Percentiles rank a stretch among this genome's conserved stretches.
phyloP scores from a whole-genome alignment of 2,113 vertebrate species.

The Oncorhynchus gorbuscha region DNA sequence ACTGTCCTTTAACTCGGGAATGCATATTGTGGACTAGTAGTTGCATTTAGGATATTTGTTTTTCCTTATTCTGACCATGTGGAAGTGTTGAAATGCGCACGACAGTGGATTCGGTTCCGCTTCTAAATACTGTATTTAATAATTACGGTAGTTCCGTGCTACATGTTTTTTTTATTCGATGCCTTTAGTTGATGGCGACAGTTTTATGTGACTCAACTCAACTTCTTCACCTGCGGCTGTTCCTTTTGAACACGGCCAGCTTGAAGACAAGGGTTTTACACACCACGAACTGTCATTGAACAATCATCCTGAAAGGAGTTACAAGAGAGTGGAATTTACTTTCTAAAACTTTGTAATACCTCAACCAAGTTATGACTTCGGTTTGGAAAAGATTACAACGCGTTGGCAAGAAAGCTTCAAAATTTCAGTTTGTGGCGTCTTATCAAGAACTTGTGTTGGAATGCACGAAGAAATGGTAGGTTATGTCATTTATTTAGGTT shows the following conservation, averaged over 20 bases:
- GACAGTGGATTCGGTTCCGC: slow-evolving; percentile 42
- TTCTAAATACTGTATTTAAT: slow-evolving; percentile 15
- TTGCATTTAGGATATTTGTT: not conserved
- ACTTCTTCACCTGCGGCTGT: not conserved
- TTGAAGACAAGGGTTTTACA: not conserved
- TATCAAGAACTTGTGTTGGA: slow-evolving; percentile 88
- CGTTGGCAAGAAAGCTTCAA: slow-evolving; percentile 86
- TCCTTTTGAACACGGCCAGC: not conserved
- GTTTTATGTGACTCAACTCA: slow-evolving; percentile 24
- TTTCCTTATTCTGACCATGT: not conserved
- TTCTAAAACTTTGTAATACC: not conserved
- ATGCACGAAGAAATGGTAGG: slow-evolving; percentile 89
- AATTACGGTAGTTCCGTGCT: not conserved
- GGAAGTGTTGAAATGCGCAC: not conserved
- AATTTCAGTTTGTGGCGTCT: slow-evolving; percentile 88
- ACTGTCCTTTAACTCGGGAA: not conserved
- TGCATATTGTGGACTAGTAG: not conserved
- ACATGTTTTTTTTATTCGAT: not conserved
- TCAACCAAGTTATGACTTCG: slow-evolving; percentile 77
- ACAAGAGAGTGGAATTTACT: slow-evolving; percentile 20
- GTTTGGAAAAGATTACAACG: slow-evolving; percentile 90
- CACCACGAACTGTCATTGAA: not conserved
- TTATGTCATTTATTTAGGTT: slow-evolving; percentile 2
- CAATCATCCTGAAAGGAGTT: not conserved
- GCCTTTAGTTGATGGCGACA: slow-evolving; percentile 28